Percentiles rank a stretch among this genome's conserved stretches.
phyloP scores from a whole-genome alignment of 2,113 vertebrate species.

The Pteruthius melanotis region DNA sequence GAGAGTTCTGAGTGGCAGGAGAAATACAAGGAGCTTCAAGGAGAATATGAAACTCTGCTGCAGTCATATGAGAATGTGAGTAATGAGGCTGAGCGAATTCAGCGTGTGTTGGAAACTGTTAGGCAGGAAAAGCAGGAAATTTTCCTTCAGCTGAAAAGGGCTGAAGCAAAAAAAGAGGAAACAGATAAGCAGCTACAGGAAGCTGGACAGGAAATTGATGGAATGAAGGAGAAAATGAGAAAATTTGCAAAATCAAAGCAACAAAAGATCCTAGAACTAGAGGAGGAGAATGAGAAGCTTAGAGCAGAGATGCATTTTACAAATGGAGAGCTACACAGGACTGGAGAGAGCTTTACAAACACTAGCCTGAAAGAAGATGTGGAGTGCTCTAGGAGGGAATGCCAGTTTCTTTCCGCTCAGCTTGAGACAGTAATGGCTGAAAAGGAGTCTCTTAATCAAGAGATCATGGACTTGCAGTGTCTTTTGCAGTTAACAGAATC shows the following conservation, averaged over 20 bases:
- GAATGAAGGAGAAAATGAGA: conserved; percentile 94
- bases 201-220: conserved; percentile 82
- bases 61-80: conserved; percentile 96
- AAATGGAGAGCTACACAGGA: not conserved
- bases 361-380: conserved; percentile 60
- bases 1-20: conserved; percentile 79
- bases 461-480: conserved; percentile 55
- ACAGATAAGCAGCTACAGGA: conserved; percentile 80
- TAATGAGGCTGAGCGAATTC: conserved; percentile 87
- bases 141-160: conserved; percentile 70
- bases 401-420: conserved; percentile 52
- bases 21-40: conserved; percentile 83
- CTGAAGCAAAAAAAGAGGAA: conserved; percentile 79
- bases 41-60: conserved; percentile 92
- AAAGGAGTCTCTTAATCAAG: conserved; percentile 61
- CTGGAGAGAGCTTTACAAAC: conserved; percentile 26
- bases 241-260: conserved; percentile 96
- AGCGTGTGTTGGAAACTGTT: conserved; percentile 81
- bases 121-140: conserved; percentile 90
- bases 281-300: conserved; percentile 92
- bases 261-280: conserved; percentile 92
- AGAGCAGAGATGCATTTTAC: conserved; percentile 50
- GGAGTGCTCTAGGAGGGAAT: conserved; percentile 37
- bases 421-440: conserved; percentile 60
- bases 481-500: conserved; percentile 56